A percentile compares a stretch with the other conserved stretches of the same genome.
phyloP scores from a whole-genome alignment of 2,888 invertebrate species.

The Amblyjoppa proteus region DNA sequence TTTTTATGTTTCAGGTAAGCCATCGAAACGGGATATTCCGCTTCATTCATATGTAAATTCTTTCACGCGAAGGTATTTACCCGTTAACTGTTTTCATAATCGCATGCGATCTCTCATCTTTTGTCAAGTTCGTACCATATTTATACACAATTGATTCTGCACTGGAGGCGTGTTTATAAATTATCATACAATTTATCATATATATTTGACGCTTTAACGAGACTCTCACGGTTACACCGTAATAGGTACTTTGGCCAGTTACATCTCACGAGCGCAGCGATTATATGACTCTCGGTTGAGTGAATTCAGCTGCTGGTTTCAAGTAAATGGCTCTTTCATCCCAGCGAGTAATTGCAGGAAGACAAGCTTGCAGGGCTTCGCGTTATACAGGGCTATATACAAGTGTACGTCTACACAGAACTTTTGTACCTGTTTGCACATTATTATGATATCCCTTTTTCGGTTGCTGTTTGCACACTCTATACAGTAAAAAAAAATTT shows the following conservation, averaged over 20 bases:
- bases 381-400: not conserved
- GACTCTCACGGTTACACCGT: not conserved
- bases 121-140: not conserved
- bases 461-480: not conserved
- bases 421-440: slow-evolving; percentile 4
- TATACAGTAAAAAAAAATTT: no score
- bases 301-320: not conserved
- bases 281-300: not conserved
- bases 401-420: not conserved
- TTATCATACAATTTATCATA: not conserved
- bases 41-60: not conserved
- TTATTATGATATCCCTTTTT: not conserved
- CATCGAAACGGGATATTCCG: not conserved
- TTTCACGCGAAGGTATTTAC: not conserved
- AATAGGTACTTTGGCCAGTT: not conserved
- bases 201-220: slow-evolving; percentile 32
- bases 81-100: not conserved
- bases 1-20: not conserved
- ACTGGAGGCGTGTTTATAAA: not conserved
- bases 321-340: not conserved
- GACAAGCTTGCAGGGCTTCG: not conserved
- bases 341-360: not conserved
- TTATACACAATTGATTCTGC: not conserved
- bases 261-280: not conserved
- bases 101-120: not conserved